Conservation (phyloP, 2,888 invertebrate species). For the Pogonocherus hispidulus region DNA sequence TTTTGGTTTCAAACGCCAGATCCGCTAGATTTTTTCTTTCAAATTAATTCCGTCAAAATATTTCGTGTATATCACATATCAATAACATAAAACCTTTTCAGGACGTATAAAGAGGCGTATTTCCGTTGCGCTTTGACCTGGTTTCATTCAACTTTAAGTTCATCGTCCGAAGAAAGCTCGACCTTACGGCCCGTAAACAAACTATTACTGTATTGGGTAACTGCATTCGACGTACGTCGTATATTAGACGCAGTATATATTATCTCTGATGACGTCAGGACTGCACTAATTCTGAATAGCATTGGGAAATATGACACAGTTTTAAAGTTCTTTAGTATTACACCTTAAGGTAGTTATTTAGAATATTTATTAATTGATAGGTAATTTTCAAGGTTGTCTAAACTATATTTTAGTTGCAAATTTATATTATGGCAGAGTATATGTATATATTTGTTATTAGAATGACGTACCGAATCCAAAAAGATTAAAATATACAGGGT, state of each 20-base stretch:
- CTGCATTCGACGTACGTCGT: neutral
- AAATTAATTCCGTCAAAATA: too few species aligned
- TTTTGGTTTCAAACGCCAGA: too few species aligned
- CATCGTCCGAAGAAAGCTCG: neutral
- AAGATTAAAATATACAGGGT: too few species aligned
- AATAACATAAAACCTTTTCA: neutral
- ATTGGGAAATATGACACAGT: neutral
- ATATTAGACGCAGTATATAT: neutral
- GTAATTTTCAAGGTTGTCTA: too few species aligned
- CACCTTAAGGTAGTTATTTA: too few species aligned
- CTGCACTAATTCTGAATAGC: conserved; percentile 3
- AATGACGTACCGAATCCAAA: too few species aligned
- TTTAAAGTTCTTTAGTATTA: neutral
- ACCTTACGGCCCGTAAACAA: neutral
- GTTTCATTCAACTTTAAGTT: conserved; percentile 19
- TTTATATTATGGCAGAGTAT: too few species aligned
- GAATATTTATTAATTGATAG: too few species aligned
- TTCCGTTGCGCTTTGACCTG: conserved; percentile 12
- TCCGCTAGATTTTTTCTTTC: too few species aligned
- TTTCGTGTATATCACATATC: neutral
- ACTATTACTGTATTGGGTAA: neutral
- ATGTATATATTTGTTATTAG: too few species aligned
- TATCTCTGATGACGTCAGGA: neutral
- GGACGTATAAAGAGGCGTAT: neutral
- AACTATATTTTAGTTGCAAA: too few species aligned